Base-by-base conservation (phyloP, 2,113 vertebrate genomes). In the Oncorhynchus keta region DNA sequence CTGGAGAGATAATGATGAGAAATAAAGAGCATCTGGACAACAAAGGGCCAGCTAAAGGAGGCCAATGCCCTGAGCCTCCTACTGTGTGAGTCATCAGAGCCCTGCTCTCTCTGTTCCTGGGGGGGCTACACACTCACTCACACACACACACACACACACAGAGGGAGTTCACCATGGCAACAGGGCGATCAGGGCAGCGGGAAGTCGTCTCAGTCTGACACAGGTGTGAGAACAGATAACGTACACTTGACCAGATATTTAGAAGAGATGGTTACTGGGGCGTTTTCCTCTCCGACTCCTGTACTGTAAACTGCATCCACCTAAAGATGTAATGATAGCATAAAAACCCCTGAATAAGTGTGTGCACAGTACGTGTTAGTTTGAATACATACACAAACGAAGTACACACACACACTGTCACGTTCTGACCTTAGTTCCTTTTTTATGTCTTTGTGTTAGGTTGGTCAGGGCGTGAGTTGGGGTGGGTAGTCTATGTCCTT, bases 161-260 rank as follows among this genome's bases (percentile, higher is more conserved):
- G 75, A 82, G 80, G 55, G 79, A 88, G 77, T 90, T 92, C 82
- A 87, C 89, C 90, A 92, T 91, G 90, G 90, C 90, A 92, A 92
- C 90, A 86, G 67, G 79, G 83, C 86, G 81, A 83, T 80, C 66
- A 64, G 86, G 87, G 83, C 82, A 86, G 81, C 76, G 77, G 81
- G 80, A 82, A 81, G 76, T 71, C 76, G 83, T 66, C 68, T 77
- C 68, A 67, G 62, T 68, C 81, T 77, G 85, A 85, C 82, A 89
- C 85, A 91, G 88, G 88, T 89, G 87, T 83, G 78, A 73, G 83
- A 83, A 76, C 76, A 67, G 84, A 89, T 87, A 87, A 79, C 79
- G 79, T 82, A 14, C 39, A 13, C 11, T 24, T n/a, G 11, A n/a
- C 16, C 59, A 68, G 67, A 68, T 30, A 22, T 64, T 55, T 11